Base-by-base conservation (phyloP, 2,113 vertebrate species). In the Aramus guarauna region DNA sequence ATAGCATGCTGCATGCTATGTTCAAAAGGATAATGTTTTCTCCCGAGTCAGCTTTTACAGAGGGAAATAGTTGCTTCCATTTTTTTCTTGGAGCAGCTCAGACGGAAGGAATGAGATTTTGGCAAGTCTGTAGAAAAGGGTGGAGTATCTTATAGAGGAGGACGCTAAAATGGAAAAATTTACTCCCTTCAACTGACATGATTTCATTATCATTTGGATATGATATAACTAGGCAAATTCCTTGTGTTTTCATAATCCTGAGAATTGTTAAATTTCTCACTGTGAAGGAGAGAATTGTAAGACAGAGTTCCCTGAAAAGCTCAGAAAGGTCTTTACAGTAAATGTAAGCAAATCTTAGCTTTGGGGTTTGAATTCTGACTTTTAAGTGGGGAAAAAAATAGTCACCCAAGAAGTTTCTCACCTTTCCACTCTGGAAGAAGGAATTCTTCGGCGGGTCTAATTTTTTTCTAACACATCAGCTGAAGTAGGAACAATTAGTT, bases 151-250 rank as follows among this genome's bases (percentile, higher is more conserved):
- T 76, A 41, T 37, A 74, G 59, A 55, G 85, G 55, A 96, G 60
- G 52, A 79, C 0, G 0, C 13, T 89, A 71, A 96, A 94, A 92
- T 91, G 93, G 94, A 96, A 97, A 96, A 92, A 58, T 21, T 91
- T 0, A 92, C 64, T 94, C 53, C 27, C 34, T 91, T 76, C 24
- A 45, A 66, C 24, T 76, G 76, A 88, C 94, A 85, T 68, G 0
- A 75, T 88, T 92, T 75, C 64, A 69, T 90, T 96, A 91, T 94
- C 82, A 45, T 91, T 95, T 95, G 69, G 94, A 85, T 88, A 50
- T 73, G 62, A 77, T 86, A 90, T 68, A 85, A 60, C 48, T 68
- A 1, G 0, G 29, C 74, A 64, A 59, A 84, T 94, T 75, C 52
- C 22, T 86, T 81, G 59, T 90, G 48, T 62, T 90, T 94, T 92